Base-by-base conservation (phyloP, 2,888 invertebrate species). In the Nemotelus nigrinus region DNA sequence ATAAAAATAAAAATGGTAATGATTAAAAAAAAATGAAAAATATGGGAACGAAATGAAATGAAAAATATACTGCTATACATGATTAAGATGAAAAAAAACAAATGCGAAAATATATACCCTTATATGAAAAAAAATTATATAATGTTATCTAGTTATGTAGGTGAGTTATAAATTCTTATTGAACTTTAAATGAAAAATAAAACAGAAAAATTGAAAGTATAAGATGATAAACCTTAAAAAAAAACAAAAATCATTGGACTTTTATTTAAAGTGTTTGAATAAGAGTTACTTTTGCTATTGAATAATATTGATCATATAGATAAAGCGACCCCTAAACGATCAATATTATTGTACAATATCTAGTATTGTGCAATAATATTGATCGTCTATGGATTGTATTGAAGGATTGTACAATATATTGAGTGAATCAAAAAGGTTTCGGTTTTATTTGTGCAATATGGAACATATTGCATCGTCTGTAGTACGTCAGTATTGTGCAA, bases 101-200 rank as follows among this genome's bases (percentile, higher is more conserved):
- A 81, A 81, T 79, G 82, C 82, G 81, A 82, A 81, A 81, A 78
- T 64, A 65, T 76, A 65, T 76, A 76, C 65, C 55, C 64, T 76
- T 76, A 76, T 76, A 76, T 65, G 71, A 80, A 81, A 25, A 25
- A 25, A 81, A 82, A 81, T 81, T 84, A 82, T 83, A 83, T 82
- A 82, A 85, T 85, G 85, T 85, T 85, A 85, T 85, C 85, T 85
- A 85, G 85, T 85, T 85, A 85, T 85, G 85, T 85, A 85, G 85
- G 85, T 85, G 84, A 85, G 84, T 85, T 85, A 85, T 84, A 85
- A 84, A 85, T 84, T 65, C 53, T 76, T 65, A 76, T 76, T 76
- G 65, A 65, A 65, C 47, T 65, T 65, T 65, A 65, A 65, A 76
- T 55, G 53, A 76, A 76, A 65, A 47, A 77, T 57, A 67, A 68